A percentile compares a stretch with the other conserved stretches of the same genome.
Conservation (phyloP, 2,888 invertebrate genomes). For the Endomychus coccineus region DNA sequence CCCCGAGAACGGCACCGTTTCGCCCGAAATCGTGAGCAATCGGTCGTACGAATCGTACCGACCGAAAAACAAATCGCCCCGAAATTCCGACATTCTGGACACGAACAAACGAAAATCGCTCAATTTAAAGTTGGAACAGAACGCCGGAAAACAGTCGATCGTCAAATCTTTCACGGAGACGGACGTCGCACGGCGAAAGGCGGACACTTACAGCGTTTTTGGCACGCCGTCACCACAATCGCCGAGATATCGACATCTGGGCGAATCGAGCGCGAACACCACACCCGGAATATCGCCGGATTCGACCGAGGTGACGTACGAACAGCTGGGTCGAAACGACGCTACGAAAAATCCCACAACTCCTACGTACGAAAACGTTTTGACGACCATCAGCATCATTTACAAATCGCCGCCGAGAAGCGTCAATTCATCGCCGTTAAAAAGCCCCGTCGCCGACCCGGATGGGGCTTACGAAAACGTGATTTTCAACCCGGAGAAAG, state of each 20-base stretch:
- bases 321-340: constrained; percentile 17
- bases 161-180: constrained; percentile 39
- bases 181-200: constrained; percentile 31
- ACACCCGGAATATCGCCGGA: constrained; percentile 33
- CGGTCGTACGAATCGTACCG: constrained; percentile 32
- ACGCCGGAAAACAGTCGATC: constrained; percentile 20
- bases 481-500: constrained; percentile 46
- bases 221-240: constrained; percentile 38
- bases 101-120: constrained; percentile 40
- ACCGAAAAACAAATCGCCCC: constrained; percentile 40
- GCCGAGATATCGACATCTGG: constrained; percentile 38
- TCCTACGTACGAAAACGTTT: constrained; percentile 48
- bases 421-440: constrained; percentile 29
- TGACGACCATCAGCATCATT: constrained; percentile 66
- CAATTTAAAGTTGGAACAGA: constrained; percentile 35
- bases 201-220: constrained; percentile 29
- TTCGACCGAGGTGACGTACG: constrained; percentile 26
- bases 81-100: constrained; percentile 36
- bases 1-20: too few species aligned
- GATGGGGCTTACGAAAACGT: constrained; percentile 53
- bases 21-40: constrained; percentile 8
- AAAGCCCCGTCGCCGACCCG: constrained; percentile 33
- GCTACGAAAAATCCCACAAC: constrained; percentile 32
- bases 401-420: constrained; percentile 58
- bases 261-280: constrained; percentile 37